Evolutionary conservation across 2,888 invertebrate genomes (phyloP).

Genomic region (Amorpha juglandis): DNA sequence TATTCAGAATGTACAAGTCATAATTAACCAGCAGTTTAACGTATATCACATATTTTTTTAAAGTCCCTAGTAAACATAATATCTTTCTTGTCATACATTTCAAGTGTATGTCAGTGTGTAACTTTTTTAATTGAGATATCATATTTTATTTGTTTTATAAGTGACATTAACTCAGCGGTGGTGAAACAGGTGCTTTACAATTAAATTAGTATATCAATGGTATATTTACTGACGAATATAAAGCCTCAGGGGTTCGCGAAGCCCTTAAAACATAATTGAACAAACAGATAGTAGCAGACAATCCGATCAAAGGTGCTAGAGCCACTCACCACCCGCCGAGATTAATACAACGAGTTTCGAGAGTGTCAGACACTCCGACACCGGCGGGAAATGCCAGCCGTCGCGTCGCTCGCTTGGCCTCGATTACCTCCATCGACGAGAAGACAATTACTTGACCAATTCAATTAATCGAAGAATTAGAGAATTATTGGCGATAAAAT

Average conservation of each 20-base stretch:
- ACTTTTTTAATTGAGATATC: no score
- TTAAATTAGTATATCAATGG: not conserved
- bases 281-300: conserved; percentile 10
- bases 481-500: no score
- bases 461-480: no score
- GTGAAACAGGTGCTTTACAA: not conserved
- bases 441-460: not conserved
- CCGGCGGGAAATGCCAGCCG: not conserved
- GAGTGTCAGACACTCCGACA: conserved; percentile 13
- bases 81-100: no score
- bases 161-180: no score
- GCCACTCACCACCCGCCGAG: not conserved
- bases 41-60: no score
- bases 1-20: no score
- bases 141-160: no score
- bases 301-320: conserved; percentile 2
- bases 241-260: not conserved
- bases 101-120: no score
- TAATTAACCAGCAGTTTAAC: no score
- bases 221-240: not conserved
- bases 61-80: no score
- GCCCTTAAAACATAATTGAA: conserved; percentile 5
- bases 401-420: not conserved
- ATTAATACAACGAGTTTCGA: no score
- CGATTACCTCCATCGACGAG: not conserved